Evolutionary conservation across 2,888 invertebrate species (phyloP), one percentile per base, ranked within the genome.

Genomic region (Agonopterix arenella): DNA sequence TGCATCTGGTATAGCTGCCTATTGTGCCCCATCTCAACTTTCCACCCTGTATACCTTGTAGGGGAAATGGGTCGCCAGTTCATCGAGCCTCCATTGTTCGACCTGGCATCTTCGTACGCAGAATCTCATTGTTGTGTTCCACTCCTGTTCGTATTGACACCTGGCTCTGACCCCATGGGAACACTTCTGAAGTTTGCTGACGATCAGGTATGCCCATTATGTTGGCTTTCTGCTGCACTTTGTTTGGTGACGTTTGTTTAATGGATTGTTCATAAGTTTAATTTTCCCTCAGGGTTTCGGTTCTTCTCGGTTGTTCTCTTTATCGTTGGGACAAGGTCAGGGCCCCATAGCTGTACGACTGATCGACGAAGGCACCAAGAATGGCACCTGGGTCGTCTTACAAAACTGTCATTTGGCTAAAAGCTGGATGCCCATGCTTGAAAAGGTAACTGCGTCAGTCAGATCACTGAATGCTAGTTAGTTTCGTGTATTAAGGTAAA

Each of bases 321-420:
- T 98, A 38, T 98, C 98, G 0, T 82, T 98, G 53, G 97, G 97
- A 0, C 98, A 98, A 89, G 98, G 98, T 0, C 98, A 98, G 84
- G 98, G 97, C 1, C 94, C 95, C 0, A 94, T 96, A 60, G 98
- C 98, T 0, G 93, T 96, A 16, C 93, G 92, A 70, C 90, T 97
- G 80, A 96, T 98, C 49, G 94, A 95, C 46, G 94, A 95, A 57
- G 98, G 96, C 1, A 91, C 95, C 0, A 92, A 93, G 61, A 91
- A 92, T 58, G 98, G 98, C 1, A 93, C 94, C 45, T 98, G 98
- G 98, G 96, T 98, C 0, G 93, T 98, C 11, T 82, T 98, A 49
- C 98, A 98, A 86, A 98, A 98, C 81, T 98, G 98, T 71, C 98
- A 98, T 74, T 88, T 98, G 65, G 98, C 98, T 0, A 95, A 96